A percentile compares a stretch with the other conserved stretches of the same genome.
Evolutionary conservation across 1,140 invertebrate species (phyloP).

Genomic region (Heliconius himera): DNA sequence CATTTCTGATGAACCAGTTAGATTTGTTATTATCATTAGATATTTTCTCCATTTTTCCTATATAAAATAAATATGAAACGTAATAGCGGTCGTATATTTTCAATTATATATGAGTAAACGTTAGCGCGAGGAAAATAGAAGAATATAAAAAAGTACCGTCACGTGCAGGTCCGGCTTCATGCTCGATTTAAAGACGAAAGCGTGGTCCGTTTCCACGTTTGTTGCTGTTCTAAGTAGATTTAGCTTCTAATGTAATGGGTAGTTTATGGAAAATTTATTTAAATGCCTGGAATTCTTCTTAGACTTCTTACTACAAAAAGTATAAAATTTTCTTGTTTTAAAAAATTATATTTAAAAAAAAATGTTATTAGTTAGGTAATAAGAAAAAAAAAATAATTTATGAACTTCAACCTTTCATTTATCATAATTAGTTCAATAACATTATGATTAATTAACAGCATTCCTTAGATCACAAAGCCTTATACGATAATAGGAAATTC

Average conservation of each 20-base stretch:
- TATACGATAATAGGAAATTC: neutral
- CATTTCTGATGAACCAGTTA: neutral
- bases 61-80: neutral
- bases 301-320: neutral
- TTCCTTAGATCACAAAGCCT: neutral
- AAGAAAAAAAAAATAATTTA: no score
- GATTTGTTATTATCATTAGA: neutral
- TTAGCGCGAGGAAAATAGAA: slow-evolving; percentile 27
- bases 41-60: neutral
- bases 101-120: slow-evolving; percentile 26
- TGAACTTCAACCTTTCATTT: neutral
- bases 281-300: neutral
- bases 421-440: neutral
- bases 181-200: slow-evolving; percentile 31
- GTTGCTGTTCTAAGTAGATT: neutral
- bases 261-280: neutral
- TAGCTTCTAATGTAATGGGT: neutral
- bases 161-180: slow-evolving; percentile 32
- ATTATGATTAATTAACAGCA: neutral
- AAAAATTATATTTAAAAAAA: no score
- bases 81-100: slow-evolving; percentile 30
- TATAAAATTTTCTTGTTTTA: no score
- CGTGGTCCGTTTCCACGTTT: slow-evolving; percentile 11
- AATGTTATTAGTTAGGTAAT: no score
- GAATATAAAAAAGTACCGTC: slow-evolving; percentile 29